These are phyloP conservation scores for Ellobius talpinus DNA, from an alignment of 2,113 vertebrate species.

Conservation along the genomic window DNA sequence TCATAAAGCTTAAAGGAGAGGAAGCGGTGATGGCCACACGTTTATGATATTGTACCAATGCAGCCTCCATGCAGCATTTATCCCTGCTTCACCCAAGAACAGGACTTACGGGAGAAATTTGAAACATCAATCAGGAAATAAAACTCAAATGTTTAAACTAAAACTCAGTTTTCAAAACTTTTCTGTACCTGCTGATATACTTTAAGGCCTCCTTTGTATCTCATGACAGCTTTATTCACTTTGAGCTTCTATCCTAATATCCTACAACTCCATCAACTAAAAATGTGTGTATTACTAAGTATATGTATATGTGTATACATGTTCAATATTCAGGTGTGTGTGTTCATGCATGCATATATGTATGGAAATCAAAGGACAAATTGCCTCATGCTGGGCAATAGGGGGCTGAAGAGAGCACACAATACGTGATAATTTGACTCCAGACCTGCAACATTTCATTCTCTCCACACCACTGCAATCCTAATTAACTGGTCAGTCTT, in stretches of 20 bases:
- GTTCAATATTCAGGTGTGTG: no score
- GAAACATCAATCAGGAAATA: background rate
- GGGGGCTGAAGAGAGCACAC: background rate
- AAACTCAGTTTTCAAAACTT: background rate
- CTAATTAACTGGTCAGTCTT: background rate
- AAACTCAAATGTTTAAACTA: constrained; percentile 11
- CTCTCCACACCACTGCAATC: background rate
- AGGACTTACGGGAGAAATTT: background rate
- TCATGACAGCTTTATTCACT: background rate
- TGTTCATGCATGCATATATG: no score
- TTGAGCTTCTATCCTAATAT: background rate
- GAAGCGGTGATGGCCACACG: background rate
- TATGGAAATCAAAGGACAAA: background rate
- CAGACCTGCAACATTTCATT: background rate
- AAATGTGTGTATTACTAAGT: background rate
- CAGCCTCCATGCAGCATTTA: background rate
- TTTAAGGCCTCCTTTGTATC: background rate
- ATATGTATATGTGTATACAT: no score
- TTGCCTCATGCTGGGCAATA: background rate
- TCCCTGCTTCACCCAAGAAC: background rate
- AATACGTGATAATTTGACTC: background rate
- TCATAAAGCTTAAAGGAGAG: background rate
- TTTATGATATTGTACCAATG: background rate
- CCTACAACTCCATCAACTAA: background rate
- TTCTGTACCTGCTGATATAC: background rate